Base-by-base conservation (phyloP, 2,113 vertebrate genomes). In the Lates calcarifer region DNA sequence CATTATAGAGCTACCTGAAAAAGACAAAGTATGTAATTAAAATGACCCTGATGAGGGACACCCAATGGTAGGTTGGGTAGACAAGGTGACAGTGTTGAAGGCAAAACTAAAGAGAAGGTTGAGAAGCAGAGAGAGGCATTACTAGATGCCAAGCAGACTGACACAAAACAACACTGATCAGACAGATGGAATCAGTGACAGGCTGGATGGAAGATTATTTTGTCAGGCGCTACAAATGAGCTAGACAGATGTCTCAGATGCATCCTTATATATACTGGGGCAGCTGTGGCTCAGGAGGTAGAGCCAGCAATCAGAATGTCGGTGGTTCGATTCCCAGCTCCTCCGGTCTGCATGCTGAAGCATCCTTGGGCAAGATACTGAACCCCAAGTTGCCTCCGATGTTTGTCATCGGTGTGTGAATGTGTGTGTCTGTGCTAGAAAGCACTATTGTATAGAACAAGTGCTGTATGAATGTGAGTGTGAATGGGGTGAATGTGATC, bases 121-220 rank as follows among this genome's bases (percentile, higher is more conserved):
- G 85, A 89, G n/a, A 77, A 70, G 66, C 61, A 77, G 45, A 75
- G 92, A 76, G 71, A 69, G 79, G 68, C 77, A 67, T 74, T 4
- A 56, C 88, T 81, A 87, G 88, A 79, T 12, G 22, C 11, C 31
- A 61, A 57, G 12, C 8, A 39, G 79, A 81, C 49, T 9, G 84
- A 75, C 85, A 47, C 65, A 84, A 56, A 4, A 31, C 41, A 33
- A 43, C 67, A 53, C 17, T 3, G 26, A 81, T 49, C 28, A 13
- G 90, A 91, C 89, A 89, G 85, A 89, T 70, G 62, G 88, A 89
- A 79, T 67, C 56, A 31, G 9, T 74, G 77, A 80, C 60, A 70
- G 39, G 45, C 29, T 41, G 53, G 37, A 29, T 14, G 68, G 41
- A 60, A 14, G 47, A 68, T 71, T 41, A 37, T 29, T 58, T 41